Evolutionary conservation across 2,113 vertebrate species (phyloP), one percentile per base, ranked within the genome.

Genomic region (Syngnathus scovelli): DNA sequence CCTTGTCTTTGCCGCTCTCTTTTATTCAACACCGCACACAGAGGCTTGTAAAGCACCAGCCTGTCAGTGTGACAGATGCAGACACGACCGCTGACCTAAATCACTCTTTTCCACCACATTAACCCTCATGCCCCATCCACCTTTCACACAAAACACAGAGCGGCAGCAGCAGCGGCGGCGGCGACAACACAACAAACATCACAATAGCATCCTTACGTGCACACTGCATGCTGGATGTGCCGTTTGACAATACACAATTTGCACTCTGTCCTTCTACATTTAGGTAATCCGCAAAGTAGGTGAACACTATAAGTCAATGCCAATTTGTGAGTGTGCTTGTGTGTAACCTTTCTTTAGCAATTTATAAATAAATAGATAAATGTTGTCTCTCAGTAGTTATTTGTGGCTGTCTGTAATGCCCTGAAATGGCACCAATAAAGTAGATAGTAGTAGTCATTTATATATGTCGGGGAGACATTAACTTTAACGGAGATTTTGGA

Each of bases 21-120:
- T 83, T 81, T 83, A 80, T 85, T 84, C 82, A 74, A 68, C 49
- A 6, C 46, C 18, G 44, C 69, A 58, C 71, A 33, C 27, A 33
- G 27, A 67, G 71, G 68, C 75, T 84, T 76, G 70, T 80, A 72
- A 78, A 84, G 78, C 65, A n/a, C 56, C 76, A 44, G 68, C 81
- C 74, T 78, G 76, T 85, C 85, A 86, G 38, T 66, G 81, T 84
- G 87, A 89, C 86, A 87, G 87, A 90, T 85, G 89, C 83, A 84
- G 75, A 83, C 82, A 85, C 78, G 19, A 78, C 75, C 84, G 68
- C 82, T 90, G 89, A 89, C 87, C 85, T 87, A 88, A 89, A 91
- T 89, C 87, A 88, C 84, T 89, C 81, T 87, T 90, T 89, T 89
- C 84, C 86, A 85, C 77, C 82, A 84, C 86, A 89, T 90, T 90